Percentiles rank a stretch among this genome's conserved stretches.
Conservation (phyloP, 2,888 invertebrate species). For the Auanema freiburgensis region DNA sequence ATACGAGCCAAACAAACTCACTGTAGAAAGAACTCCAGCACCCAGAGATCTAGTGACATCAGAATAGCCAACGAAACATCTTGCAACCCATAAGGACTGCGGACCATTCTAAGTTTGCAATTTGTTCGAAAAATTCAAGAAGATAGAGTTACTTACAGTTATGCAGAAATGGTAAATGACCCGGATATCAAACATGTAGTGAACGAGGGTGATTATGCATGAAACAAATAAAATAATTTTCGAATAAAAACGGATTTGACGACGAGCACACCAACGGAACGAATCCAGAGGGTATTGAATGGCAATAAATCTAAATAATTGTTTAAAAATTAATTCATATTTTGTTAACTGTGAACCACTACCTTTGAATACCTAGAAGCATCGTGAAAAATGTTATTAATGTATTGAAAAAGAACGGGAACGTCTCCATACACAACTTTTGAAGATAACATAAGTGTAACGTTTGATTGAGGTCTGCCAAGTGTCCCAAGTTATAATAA, state of each 20-base stretch:
- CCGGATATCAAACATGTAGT: conserved; percentile 40
- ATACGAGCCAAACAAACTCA: conserved; percentile 8
- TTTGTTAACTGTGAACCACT: conserved; percentile 1
- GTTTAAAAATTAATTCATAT: neutral
- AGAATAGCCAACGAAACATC: conserved; percentile 46
- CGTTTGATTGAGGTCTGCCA: conserved; percentile 38
- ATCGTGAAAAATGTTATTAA: conserved; percentile 49
- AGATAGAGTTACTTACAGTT: neutral
- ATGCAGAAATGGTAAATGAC: conserved; percentile 47
- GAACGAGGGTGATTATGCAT: conserved; percentile 27
- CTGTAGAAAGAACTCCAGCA: conserved; percentile 33
- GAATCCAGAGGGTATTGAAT: conserved; percentile 50
- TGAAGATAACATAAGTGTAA: conserved; percentile 42
- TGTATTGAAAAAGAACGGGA: conserved; percentile 53
- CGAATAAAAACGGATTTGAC: conserved; percentile 33
- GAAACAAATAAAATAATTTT: conserved; percentile 37
- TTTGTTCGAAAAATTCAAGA: neutral
- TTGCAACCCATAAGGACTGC: conserved; percentile 38
- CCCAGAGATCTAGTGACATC: conserved; percentile 32
- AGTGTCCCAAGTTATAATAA: conserved; percentile 45
- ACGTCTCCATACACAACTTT: conserved; percentile 47
- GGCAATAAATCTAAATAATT: conserved; percentile 42
- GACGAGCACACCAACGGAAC: conserved; percentile 37
- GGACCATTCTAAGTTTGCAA: conserved; percentile 25
- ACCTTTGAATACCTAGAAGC: conserved; percentile 45